A percentile compares a stretch with the other conserved stretches of the same genome.
These are phyloP conservation scores for Isichthys henryi DNA, from an alignment of 2,113 vertebrate species.

Conservation along the genomic window DNA sequence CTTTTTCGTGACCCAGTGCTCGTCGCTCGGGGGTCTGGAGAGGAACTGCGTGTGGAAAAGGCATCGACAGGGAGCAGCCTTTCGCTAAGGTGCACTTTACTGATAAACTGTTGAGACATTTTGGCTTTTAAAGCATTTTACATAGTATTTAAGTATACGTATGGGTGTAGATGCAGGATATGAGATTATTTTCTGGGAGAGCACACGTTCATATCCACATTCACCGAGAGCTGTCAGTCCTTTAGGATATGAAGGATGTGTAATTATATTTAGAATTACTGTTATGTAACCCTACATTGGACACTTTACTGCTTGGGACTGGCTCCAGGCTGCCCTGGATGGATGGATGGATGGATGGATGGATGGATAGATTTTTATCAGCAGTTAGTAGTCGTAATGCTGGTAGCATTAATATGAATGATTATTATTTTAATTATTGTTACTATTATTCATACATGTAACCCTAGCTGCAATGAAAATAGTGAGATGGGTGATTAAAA, in stretches of 20 bases:
- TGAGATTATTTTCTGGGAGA: background rate
- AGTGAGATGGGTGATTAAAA: background rate
- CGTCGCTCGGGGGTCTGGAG: background rate
- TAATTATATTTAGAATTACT: background rate
- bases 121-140: background rate
- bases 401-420: background rate
- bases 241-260: background rate
- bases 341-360: background rate
- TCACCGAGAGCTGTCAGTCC: background rate
- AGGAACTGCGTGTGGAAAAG: background rate
- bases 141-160: background rate
- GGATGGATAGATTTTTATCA: background rate
- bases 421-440: background rate
- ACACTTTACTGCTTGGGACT: background rate
- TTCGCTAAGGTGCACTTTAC: background rate
- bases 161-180: background rate
- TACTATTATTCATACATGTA: background rate
- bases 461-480: background rate
- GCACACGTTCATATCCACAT: background rate
- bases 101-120: conserved; percentile 1
- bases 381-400: background rate
- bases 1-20: background rate
- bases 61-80: background rate
- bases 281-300: background rate
- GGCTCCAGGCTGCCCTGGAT: background rate